phyloP scores from a whole-genome alignment of 1,140 invertebrate genomes.

The Asobara japonica region DNA sequence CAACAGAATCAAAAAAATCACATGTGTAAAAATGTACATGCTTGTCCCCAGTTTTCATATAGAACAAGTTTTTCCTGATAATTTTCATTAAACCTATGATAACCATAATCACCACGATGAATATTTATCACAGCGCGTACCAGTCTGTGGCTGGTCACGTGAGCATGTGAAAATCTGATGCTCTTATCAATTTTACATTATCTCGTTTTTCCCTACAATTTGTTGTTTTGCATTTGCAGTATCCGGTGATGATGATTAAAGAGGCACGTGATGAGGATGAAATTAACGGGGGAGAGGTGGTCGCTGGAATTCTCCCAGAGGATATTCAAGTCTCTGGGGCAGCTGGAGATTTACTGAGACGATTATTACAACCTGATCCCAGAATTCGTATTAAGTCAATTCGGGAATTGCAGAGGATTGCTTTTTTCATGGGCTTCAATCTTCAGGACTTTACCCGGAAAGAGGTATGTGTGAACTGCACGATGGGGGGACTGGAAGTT shows the following conservation, averaged over 20 bases:
- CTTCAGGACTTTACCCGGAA: conserved; percentile 54
- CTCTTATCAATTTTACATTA: background rate
- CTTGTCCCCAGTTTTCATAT: background rate
- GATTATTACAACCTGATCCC: conserved; percentile 63
- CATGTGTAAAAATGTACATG: too few relatives aligned
- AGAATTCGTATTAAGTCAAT: conserved; percentile 58
- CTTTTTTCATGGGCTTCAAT: conserved; percentile 66
- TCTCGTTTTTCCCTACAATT: background rate
- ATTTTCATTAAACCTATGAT: background rate
- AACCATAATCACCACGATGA: background rate
- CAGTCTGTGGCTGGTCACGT: background rate
- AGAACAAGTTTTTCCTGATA: background rate
- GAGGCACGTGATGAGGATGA: background rate
- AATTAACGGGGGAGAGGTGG: background rate
- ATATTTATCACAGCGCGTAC: background rate
- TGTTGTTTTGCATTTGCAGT: conserved; percentile 41
- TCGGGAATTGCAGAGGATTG: conserved; percentile 59
- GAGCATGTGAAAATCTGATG: background rate
- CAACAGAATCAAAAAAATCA: too few relatives aligned
- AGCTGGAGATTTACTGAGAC: conserved; percentile 60
- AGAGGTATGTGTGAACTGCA: conserved; percentile 43
- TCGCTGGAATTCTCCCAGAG: conserved; percentile 45
- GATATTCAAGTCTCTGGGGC: conserved; percentile 46
- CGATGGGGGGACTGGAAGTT: too few relatives aligned
- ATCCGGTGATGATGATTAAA: conserved; percentile 33